These are phyloP conservation scores for Pollicipes pollicipes DNA, from an alignment of 1,140 invertebrate species.

Conservation along the genomic window DNA sequence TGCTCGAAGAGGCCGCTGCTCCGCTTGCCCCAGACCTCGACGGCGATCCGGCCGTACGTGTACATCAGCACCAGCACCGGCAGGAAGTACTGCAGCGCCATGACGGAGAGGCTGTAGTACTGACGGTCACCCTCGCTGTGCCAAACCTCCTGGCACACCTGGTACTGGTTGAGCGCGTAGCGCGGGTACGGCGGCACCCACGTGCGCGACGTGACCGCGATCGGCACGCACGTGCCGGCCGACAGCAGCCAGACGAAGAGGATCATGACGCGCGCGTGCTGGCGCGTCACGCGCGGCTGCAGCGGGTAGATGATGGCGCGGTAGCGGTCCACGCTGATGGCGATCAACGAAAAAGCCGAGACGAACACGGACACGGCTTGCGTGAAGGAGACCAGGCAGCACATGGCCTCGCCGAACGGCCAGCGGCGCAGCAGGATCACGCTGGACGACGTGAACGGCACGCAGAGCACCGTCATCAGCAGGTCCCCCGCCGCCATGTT, in stretches of 20 bases:
- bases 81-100: slow-evolving; percentile 67
- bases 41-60: slow-evolving; percentile 67
- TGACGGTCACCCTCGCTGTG: slow-evolving; percentile 29
- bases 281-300: slow-evolving; percentile 52
- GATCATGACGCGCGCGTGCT: slow-evolving; percentile 49
- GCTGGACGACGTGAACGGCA: slow-evolving; percentile 64
- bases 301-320: slow-evolving; percentile 72
- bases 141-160: slow-evolving; percentile 41
- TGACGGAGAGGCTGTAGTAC: slow-evolving; percentile 54
- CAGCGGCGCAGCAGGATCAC: slow-evolving; percentile 54
- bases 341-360: slow-evolving; percentile 64
- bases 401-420: slow-evolving; percentile 61
- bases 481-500: slow-evolving; percentile 71
- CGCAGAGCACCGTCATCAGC: slow-evolving; percentile 62
- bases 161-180: slow-evolving; percentile 13
- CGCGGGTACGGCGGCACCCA: slow-evolving; percentile 16
- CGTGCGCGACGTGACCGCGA: slow-evolving; percentile 41
- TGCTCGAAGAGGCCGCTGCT: no score
- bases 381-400: slow-evolving; percentile 51
- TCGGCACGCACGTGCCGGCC: slow-evolving; percentile 57
- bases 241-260: slow-evolving; percentile 40
- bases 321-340: slow-evolving; percentile 69
- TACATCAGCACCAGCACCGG: slow-evolving; percentile 65
- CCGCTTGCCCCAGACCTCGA: no score
- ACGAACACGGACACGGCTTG: slow-evolving; percentile 64